Evolutionary conservation across 2,113 vertebrate genomes (phyloP).

Genomic region (Perca flavescens): DNA sequence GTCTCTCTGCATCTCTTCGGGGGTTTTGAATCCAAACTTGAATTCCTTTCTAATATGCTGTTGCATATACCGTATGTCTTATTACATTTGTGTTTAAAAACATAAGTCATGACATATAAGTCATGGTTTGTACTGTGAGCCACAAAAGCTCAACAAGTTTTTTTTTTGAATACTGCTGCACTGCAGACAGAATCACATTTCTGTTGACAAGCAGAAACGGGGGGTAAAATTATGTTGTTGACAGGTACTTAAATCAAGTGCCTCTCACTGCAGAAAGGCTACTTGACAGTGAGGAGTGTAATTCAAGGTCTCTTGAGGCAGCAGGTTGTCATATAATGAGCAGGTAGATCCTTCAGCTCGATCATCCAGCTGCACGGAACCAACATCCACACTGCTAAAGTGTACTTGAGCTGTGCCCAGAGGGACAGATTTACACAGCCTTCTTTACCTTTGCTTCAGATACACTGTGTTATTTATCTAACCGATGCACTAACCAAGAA

Average conservation of each 20-base stretch:
- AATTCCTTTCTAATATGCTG: background rate
- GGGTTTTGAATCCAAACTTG: background rate
- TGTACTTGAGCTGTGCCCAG: background rate
- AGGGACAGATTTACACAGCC: background rate
- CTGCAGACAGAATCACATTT: background rate
- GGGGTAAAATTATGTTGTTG: background rate
- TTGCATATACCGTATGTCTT: background rate
- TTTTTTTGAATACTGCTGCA: background rate
- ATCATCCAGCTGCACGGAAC: background rate
- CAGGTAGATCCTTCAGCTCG: background rate
- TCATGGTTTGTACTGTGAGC: background rate
- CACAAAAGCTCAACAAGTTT: background rate
- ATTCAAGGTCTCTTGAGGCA: background rate
- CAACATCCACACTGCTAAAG: background rate
- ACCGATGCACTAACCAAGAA: background rate
- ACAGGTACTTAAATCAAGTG: conserved; percentile 28
- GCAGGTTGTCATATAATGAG: conserved; percentile 2
- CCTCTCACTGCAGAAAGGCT: background rate
- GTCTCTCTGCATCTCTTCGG: background rate
- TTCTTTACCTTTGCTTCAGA: background rate
- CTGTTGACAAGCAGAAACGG: background rate
- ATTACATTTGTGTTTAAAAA: background rate
- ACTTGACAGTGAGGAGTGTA: background rate
- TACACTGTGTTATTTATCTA: no score
- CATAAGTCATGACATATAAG: background rate